Base-by-base conservation (phyloP, 2,113 vertebrate species). In the Plecotus auritus region DNA sequence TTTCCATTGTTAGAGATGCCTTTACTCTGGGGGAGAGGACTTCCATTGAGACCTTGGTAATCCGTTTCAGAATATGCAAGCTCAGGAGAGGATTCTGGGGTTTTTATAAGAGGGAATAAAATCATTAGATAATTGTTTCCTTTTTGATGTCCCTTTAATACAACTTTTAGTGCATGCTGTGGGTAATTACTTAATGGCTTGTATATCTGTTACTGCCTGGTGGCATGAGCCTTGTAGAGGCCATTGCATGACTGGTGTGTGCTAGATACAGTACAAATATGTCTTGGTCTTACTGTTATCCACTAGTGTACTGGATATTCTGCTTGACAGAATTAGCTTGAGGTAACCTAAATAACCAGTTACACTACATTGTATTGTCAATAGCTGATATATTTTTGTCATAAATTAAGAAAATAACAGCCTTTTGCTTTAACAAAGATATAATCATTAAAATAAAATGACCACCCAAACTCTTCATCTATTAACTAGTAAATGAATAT, bases 171-270 rank as follows among this genome's bases (percentile, higher is more conserved):
- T 37, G 96, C 96, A 97, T 96, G 97, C 67, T 95, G 78, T 94
- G 64, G 47, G 76, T 88, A 67, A 89, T 95, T 81, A 86, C 86
- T 91, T 94, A 95, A 80, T 91, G 91, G 96, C 89, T 86, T 96
- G 84, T 93, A 1, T 95, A 86, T 88, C 77, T 97, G 61, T 93
- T 77, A 66, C 76, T 86, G 76, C 88, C 89, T 93, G 80, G 80
- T 94, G 90, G 85, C 94, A 88, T 96, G 96, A 95, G 70, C 80
- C 96, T 96, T 89, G 78, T 91, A 70, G 78, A 78, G 93, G 64
- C 83, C 56, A 49, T 74, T 89, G 97, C 97, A 97, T 97, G 96
- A 95, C 67, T 92, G 95, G 73, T 85, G 77, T 97, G 66, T 96
- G 85, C 49, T 95, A 82, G 94, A 76, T 56, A 37, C 18, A 92